Evolutionary conservation across 2,113 vertebrate genomes (phyloP).

Genomic region (Solenodon paradoxus): DNA sequence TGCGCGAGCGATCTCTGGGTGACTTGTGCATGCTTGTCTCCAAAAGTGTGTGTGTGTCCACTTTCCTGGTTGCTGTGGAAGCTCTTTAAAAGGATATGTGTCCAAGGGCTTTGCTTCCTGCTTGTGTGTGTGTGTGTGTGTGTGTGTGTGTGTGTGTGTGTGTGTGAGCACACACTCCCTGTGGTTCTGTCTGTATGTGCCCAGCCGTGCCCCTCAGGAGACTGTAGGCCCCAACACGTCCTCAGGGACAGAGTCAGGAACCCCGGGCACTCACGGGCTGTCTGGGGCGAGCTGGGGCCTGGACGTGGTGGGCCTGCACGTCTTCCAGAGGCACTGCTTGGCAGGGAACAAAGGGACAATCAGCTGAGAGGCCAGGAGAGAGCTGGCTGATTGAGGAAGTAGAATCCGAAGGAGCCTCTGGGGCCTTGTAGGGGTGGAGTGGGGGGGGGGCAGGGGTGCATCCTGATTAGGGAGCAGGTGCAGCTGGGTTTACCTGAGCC

Average conservation of each 20-base stretch:
- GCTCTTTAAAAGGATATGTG: not conserved
- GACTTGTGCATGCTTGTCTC: not conserved
- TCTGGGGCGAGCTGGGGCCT: not conserved
- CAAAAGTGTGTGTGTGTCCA: not conserved
- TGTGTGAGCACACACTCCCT: not conserved
- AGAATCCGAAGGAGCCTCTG: constrained; percentile 58
- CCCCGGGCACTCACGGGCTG: not conserved
- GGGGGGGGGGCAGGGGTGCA: not conserved
- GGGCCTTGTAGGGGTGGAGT: constrained; percentile 15
- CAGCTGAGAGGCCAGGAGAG: constrained; percentile 72
- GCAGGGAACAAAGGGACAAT: constrained; percentile 81
- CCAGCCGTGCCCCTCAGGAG: not conserved
- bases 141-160: not conserved
- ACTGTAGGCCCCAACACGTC: not conserved
- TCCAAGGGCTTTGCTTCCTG: not conserved
- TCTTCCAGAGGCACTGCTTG: not conserved
- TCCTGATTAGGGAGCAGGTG: constrained; percentile 80
- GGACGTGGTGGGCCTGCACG: not conserved
- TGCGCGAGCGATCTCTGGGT: not conserved
- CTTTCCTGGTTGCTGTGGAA: not conserved
- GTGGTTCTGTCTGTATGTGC: not conserved
- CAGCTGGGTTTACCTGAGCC: constrained; percentile 67
- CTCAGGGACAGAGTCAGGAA: not conserved
- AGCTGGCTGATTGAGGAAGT: constrained; percentile 82
- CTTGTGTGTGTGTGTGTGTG: not conserved